These are phyloP conservation scores for Zygothrica quintamaculata DNA, from an alignment of 2,888 invertebrate species.

Conservation along the genomic window DNA sequence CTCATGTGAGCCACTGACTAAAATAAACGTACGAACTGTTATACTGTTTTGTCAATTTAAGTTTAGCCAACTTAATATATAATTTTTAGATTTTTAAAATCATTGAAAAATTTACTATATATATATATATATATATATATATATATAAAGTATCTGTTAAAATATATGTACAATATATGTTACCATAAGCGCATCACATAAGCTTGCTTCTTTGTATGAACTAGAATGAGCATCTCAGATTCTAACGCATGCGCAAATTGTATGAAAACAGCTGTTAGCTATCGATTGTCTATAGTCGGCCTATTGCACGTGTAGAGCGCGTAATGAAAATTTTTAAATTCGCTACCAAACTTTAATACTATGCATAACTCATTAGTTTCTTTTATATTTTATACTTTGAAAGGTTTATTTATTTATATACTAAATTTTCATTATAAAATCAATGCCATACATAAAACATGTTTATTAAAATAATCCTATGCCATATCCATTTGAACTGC, in stretches of 20 bases:
- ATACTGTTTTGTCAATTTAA: too few relatives aligned
- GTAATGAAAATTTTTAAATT: constrained; percentile 3
- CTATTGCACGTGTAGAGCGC: constrained; percentile 14
- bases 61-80: too few relatives aligned
- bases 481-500: constrained; percentile 58
- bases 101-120: too few relatives aligned
- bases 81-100: too few relatives aligned
- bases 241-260: constrained; percentile 2
- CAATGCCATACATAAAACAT: not conserved
- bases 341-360: too few relatives aligned
- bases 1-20: not conserved
- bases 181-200: too few relatives aligned
- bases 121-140: too few relatives aligned
- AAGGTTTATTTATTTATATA: constrained; percentile 9
- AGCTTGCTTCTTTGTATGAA: constrained; percentile 20
- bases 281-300: constrained; percentile 41
- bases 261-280: constrained; percentile 36
- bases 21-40: too few relatives aligned
- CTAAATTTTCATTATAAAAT: constrained; percentile 3
- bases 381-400: too few relatives aligned
- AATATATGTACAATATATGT: too few relatives aligned
- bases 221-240: constrained; percentile 17
- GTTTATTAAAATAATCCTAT: constrained; percentile 13
- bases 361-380: too few relatives aligned
- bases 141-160: too few relatives aligned